phyloP scores from a whole-genome alignment of 2,797 vertebrate genomes.

The Novumbra hubbsi region DNA sequence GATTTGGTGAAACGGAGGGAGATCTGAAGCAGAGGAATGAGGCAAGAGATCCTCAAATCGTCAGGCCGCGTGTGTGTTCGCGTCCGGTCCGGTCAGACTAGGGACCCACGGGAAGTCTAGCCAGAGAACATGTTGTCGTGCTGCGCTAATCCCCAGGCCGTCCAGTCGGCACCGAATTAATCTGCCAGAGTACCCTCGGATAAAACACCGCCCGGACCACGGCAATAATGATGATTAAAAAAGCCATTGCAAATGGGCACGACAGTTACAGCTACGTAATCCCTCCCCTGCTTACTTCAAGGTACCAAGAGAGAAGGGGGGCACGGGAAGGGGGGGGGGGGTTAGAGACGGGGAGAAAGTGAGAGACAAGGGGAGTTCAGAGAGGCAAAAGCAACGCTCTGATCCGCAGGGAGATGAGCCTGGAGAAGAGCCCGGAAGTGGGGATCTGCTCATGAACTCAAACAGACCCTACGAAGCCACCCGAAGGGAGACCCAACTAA shows the following conservation, averaged over 20 bases:
- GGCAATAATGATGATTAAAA: constrained; percentile 8
- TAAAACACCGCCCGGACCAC: neutral
- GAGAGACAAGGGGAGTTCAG: neutral
- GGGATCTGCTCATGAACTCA: too few species aligned
- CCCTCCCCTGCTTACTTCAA: neutral
- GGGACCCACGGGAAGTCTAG: constrained; percentile 1
- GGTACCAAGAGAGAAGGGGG: neutral
- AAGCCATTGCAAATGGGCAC: neutral
- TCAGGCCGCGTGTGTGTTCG: neutral
- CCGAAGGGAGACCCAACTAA: too few species aligned
- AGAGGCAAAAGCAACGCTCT: too few species aligned
- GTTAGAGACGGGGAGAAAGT: neutral
- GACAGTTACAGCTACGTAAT: neutral
- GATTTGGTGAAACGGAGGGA: neutral
- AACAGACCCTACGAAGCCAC: too few species aligned
- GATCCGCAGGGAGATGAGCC: too few species aligned
- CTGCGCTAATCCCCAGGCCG: constrained; percentile 34
- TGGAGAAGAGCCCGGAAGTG: too few species aligned
- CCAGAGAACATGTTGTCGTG: constrained; percentile 10
- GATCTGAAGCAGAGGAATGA: neutral
- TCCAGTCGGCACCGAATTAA: constrained; percentile 33
- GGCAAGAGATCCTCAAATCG: neutral
- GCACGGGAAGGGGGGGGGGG: neutral
- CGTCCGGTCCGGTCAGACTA: neutral
- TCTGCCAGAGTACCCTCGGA: constrained; percentile 16